Percentiles rank a stretch among this genome's conserved stretches.
Conservation (phyloP, 2,888 invertebrate genomes). For the Pandemis cinnamomeana region DNA sequence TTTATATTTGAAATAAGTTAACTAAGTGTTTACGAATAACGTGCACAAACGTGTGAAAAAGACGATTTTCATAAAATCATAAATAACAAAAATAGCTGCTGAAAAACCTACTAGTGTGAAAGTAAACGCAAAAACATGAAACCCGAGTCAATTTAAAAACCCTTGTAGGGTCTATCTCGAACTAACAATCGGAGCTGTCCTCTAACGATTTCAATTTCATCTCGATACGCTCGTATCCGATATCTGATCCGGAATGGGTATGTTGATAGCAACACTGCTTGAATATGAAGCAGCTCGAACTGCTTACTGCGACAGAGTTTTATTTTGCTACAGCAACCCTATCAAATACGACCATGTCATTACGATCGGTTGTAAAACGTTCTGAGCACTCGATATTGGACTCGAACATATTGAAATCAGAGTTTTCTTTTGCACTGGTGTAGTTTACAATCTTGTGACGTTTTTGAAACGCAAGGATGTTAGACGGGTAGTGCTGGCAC, state of each 20-base stretch:
- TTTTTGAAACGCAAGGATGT: conserved; percentile 44
- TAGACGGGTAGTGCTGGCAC: conserved; percentile 63
- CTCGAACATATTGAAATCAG: conserved; percentile 7
- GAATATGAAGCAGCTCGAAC: conserved; percentile 65
- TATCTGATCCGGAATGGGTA: conserved; percentile 64
- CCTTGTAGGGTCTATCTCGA: conserved; percentile 58
- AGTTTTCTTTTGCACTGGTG: conserved; percentile 41
- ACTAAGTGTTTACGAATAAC: no score
- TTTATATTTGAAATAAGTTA: no score
- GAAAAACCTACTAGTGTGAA: not conserved
- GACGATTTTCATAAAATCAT: not conserved
- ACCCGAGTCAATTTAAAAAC: conserved; percentile 58
- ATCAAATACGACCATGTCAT: conserved; percentile 60
- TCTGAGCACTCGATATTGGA: conserved; percentile 37
- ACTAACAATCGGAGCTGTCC: conserved; percentile 61
- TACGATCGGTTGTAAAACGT: conserved; percentile 28
- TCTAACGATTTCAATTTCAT: conserved; percentile 73
- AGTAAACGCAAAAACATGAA: conserved; percentile 10
- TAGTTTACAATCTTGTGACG: conserved; percentile 25
- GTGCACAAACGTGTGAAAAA: not conserved
- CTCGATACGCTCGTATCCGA: conserved; percentile 60
- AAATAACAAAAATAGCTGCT: not conserved
- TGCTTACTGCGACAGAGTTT: conserved; percentile 62
- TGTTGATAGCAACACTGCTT: conserved; percentile 64
- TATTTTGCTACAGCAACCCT: conserved; percentile 61